Percentiles rank a stretch among this genome's conserved stretches.
Evolutionary conservation across 2,797 vertebrate species (phyloP).

Genomic region (Sphenodon punctatus): DNA sequence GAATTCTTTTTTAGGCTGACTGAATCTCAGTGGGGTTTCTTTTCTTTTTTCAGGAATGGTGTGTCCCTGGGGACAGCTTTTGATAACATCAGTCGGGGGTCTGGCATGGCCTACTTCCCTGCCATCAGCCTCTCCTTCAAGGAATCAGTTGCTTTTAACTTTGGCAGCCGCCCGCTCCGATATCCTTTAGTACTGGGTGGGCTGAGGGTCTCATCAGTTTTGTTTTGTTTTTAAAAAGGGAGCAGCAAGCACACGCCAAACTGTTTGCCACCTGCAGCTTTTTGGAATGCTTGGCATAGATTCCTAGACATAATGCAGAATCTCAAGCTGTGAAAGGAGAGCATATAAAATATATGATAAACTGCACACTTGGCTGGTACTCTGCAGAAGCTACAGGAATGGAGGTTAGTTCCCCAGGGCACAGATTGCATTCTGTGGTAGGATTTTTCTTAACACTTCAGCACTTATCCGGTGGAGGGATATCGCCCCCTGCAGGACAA

Average conservation of each 20-base stretch:
- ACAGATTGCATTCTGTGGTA: neutral
- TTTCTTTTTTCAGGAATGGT: slow-evolving; percentile 83
- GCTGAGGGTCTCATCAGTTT: neutral
- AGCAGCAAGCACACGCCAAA: neutral
- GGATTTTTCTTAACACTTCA: slow-evolving; percentile 74
- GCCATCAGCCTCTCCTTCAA: slow-evolving; percentile 98
- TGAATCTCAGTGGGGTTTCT: neutral
- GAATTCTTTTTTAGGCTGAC: neutral
- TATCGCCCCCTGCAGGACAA: slow-evolving; percentile 92
- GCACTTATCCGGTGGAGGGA: slow-evolving; percentile 91
- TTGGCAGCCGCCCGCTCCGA: slow-evolving; percentile 94
- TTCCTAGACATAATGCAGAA: neutral
- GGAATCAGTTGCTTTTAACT: slow-evolving; percentile 98
- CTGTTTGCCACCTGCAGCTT: neutral
- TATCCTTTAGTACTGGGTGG: slow-evolving; percentile 86
- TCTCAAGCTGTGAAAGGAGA: neutral
- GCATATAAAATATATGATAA: no score
- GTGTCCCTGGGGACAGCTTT: slow-evolving; percentile 92
- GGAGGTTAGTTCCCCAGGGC: neutral
- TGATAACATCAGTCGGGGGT: slow-evolving; percentile 89
- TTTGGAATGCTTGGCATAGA: neutral
- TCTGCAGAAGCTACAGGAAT: neutral
- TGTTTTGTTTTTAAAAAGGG: neutral
- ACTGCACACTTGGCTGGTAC: neutral
- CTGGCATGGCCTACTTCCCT: slow-evolving; percentile 94